phyloP scores from a whole-genome alignment of 2,888 invertebrate species.

The Heliconius cydno region DNA sequence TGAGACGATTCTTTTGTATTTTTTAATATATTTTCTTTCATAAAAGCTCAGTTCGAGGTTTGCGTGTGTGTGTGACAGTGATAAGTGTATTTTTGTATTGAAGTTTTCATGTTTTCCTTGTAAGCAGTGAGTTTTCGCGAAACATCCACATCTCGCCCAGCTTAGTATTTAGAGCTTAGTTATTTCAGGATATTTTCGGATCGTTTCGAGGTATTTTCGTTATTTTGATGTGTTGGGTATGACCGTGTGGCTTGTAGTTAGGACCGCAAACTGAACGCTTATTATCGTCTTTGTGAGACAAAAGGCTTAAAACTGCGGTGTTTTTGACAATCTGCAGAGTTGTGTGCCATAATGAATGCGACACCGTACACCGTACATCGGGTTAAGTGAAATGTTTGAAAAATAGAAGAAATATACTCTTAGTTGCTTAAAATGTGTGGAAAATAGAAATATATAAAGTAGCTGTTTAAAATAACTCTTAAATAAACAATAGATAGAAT shows the following conservation, averaged over 20 bases:
- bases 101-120: conserved; percentile 48
- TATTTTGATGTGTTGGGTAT: conserved; percentile 79
- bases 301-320: conserved; percentile 59
- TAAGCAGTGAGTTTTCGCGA: conserved; percentile 58
- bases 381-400: conserved; percentile 5
- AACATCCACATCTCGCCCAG: conserved; percentile 52
- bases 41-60: conserved; percentile 46
- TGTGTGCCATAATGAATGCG: conserved; percentile 33
- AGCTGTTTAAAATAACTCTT: not conserved
- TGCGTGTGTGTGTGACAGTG: conserved; percentile 51
- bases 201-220: conserved; percentile 69
- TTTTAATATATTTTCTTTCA: conserved; percentile 47
- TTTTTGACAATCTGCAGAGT: conserved; percentile 46
- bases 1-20: conserved; percentile 59
- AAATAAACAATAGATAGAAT: not conserved
- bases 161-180: conserved; percentile 69
- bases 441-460: not conserved
- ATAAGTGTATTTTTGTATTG: conserved; percentile 45
- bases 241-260: conserved; percentile 76
- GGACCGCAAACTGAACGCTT: conserved; percentile 66
- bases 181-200: conserved; percentile 46
- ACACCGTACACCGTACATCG: no score
- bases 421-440: conserved; percentile 24
- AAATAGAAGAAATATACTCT: not conserved
- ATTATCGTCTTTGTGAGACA: conserved; percentile 64